Evolutionary conservation across 2,797 vertebrate species (phyloP), one percentile per base, ranked within the genome.

Genomic region (Lacerta agilis): DNA sequence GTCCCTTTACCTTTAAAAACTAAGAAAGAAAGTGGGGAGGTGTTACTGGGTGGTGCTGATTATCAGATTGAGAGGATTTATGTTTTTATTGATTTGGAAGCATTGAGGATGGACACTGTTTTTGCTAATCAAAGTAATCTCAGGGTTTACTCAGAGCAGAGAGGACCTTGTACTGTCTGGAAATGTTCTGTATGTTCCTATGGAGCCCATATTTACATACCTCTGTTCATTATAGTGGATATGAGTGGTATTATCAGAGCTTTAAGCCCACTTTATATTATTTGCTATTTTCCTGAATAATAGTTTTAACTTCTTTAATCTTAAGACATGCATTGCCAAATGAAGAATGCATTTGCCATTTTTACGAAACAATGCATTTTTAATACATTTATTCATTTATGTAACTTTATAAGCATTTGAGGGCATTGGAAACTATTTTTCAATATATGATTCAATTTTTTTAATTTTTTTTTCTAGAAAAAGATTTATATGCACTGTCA

Each of bases 401-500:
- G 36, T 25, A 33, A 43, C 36, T 61, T 41, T 18, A 5, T 87
- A 8, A 27, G 38, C 2, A 64, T 15, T 69, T 69, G n/a, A 82
- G 38, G 10, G 17, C 41, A 58, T 58, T 33, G 33, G 27, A 75
- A 82, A 87, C 17, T 33, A 4, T 76, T 23, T 58, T 18, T 82
- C 15, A 45, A 69, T 20, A 49, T 25, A 17, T 77, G 17, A 61
- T 43, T 84, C 4, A 76, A 61, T 36, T 55, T 71, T 88, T 78
- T 72, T 27, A 33, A 33, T 33, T 25, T 72, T 58, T 43, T 49
- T 61, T 61, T 81, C 41, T 27, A 90, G 86, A 88, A 29, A 72
- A 41, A 15, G 64, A 88, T 20, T 77, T 82, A 64, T 76, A 84
- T 82, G 79, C 38, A 71, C 83, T 88, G 38, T 79, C 67, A n/a